A percentile compares a stretch with the other conserved stretches of the same genome.
phyloP scores from a whole-genome alignment of 2,797 vertebrate genomes.

The Phylloscopus collybita region DNA sequence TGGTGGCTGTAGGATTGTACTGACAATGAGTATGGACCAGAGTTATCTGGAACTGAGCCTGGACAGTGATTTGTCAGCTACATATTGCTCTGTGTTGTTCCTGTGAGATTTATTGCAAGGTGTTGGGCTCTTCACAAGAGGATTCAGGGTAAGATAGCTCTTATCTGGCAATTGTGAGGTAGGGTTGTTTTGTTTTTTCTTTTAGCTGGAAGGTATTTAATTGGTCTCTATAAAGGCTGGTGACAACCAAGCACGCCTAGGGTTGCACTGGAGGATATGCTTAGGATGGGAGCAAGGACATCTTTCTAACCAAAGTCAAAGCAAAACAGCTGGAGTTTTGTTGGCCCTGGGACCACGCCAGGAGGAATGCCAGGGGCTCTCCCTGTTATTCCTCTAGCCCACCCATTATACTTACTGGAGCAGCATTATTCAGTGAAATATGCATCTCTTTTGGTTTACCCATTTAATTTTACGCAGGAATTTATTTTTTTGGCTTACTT shows the following conservation, averaged over 20 bases:
- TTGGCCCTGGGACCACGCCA: not conserved
- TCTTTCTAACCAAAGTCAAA: not conserved
- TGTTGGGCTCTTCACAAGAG: not conserved
- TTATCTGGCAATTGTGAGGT: not conserved
- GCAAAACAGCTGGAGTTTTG: not conserved
- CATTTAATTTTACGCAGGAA: not conserved
- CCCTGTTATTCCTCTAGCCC: not conserved
- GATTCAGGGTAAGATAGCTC: not conserved
- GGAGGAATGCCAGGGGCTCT: not conserved
- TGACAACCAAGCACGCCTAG: not conserved
- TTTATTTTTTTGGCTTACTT: not conserved
- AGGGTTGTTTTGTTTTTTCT: not conserved
- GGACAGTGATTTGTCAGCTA: not conserved
- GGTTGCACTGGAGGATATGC: not conserved
- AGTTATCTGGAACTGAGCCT: not conserved
- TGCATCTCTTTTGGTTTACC: not conserved
- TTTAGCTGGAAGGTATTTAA: not conserved
- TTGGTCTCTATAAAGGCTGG: not conserved
- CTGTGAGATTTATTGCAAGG: not conserved
- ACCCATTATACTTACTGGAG: rapidly evolving
- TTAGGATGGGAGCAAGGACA: not conserved
- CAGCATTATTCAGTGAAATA: not conserved
- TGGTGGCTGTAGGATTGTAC: not conserved
- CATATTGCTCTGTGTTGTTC: rapidly evolving
- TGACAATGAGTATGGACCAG: not conserved